These are phyloP conservation scores for Phortica magna DNA, from an alignment of 2,888 invertebrate genomes.

Conservation along the genomic window DNA sequence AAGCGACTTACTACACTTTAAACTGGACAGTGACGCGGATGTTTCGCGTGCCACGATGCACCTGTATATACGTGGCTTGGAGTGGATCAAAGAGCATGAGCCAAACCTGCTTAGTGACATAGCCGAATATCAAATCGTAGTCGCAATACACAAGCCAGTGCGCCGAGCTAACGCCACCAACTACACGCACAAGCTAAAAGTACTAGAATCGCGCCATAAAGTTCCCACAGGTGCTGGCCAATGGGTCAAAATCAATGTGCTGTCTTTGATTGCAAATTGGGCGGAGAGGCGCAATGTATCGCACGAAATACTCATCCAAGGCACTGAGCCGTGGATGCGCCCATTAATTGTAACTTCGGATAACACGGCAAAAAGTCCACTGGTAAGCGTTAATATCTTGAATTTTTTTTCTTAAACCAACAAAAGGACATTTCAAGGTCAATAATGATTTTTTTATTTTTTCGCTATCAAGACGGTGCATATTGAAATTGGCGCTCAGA, in stretches of 20 bases:
- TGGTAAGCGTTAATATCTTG: conserved; percentile 58
- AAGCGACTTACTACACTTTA: conserved; percentile 73
- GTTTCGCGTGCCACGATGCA: conserved; percentile 73
- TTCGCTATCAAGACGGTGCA: conserved; percentile 69
- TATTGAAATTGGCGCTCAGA: conserved; percentile 74
- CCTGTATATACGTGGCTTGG: conserved; percentile 73
- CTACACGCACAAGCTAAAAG: conserved; percentile 70
- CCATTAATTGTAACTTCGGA: conserved; percentile 84
- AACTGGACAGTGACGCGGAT: conserved; percentile 66
- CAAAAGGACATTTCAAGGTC: background rate
- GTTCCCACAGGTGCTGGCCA: conserved; percentile 74
- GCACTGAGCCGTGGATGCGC: conserved; percentile 82
- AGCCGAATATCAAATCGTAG: conserved; percentile 42
- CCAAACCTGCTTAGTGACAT: conserved; percentile 56
- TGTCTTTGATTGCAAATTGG: conserved; percentile 87
- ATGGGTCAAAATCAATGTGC: conserved; percentile 88
- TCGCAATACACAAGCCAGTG: conserved; percentile 69
- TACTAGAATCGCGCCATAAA: conserved; percentile 68
- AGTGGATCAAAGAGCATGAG: conserved; percentile 72
- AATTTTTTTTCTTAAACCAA: background rate
- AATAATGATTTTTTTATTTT: conserved; percentile 29
- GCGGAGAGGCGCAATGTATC: conserved; percentile 86
- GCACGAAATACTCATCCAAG: conserved; percentile 87
- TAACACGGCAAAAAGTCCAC: conserved; percentile 76
- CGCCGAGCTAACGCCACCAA: conserved; percentile 61